Evolutionary conservation across 1,140 invertebrate species (phyloP).

Genomic region (Drosophila triauraria): DNA sequence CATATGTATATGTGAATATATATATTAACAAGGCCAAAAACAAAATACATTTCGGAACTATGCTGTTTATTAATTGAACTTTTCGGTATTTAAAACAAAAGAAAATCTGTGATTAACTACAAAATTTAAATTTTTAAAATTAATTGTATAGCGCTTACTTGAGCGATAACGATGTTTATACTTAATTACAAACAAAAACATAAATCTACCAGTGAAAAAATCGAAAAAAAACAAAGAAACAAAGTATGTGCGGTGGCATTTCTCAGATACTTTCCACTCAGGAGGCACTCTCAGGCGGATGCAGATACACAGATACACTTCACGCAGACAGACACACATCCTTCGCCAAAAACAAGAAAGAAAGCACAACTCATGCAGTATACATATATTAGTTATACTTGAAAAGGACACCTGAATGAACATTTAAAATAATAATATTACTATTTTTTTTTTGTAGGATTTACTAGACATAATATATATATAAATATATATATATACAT

Average conservation of each 20-base stretch:
- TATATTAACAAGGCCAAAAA: slow-evolving; percentile 41
- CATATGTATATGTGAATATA: slow-evolving; percentile 33
- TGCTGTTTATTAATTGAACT: slow-evolving; percentile 79
- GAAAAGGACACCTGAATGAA: slow-evolving; percentile 46
- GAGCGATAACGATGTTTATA: slow-evolving; percentile 55
- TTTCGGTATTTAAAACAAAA: slow-evolving; percentile 82
- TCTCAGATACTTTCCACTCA: slow-evolving; percentile 53
- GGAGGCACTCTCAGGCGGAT: slow-evolving; percentile 8
- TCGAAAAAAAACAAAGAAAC: not conserved
- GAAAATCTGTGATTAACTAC: slow-evolving; percentile 85
- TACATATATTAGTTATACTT: slow-evolving; percentile 37
- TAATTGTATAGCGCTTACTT: slow-evolving; percentile 68
- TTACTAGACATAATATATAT: slow-evolving; percentile 71
- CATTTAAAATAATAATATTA: slow-evolving; percentile 37
- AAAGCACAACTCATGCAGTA: slow-evolving; percentile 27
- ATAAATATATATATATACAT: slow-evolving; percentile 1
- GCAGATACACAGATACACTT: slow-evolving; percentile 16
- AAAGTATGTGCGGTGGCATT: slow-evolving; percentile 70
- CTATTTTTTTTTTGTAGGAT: slow-evolving; percentile 70
- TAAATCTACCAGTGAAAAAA: slow-evolving; percentile 31
- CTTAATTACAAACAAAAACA: slow-evolving; percentile 40
- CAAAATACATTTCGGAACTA: slow-evolving; percentile 70
- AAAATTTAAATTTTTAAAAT: slow-evolving; percentile 83
- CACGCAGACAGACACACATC: slow-evolving; percentile 15
- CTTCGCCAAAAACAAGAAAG: slow-evolving; percentile 13